Conservation (phyloP, 2,113 vertebrate genomes). For the Aspiorhynchus laticeps region DNA sequence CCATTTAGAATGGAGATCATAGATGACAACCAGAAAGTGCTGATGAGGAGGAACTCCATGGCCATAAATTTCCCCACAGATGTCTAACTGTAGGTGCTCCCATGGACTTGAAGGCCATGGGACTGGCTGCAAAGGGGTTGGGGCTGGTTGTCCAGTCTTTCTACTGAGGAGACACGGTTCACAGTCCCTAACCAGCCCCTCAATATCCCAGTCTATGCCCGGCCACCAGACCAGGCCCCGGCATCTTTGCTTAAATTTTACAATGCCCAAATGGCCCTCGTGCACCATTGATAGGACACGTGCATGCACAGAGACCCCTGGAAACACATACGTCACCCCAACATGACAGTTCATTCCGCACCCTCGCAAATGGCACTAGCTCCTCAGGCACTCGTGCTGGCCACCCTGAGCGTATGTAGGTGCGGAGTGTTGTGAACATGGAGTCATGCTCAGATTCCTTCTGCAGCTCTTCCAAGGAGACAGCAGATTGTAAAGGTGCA, state of each 20-base stretch:
- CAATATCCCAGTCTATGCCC: background rate
- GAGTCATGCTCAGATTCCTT: slow-evolving; percentile 10
- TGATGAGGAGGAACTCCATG: too few species aligned
- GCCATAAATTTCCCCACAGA: background rate
- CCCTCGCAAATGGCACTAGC: background rate
- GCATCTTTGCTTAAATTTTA: background rate
- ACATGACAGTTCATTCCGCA: slow-evolving; percentile 31
- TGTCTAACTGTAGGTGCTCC: background rate
- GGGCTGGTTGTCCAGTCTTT: background rate
- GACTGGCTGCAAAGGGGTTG: background rate
- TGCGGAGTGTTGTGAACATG: background rate
- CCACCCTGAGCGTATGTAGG: slow-evolving; percentile 4
- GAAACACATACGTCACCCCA: slow-evolving; percentile 29
- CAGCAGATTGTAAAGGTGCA: background rate
- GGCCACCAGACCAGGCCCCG: background rate
- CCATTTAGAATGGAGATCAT: background rate
- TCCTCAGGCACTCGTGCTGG: slow-evolving; percentile 13
- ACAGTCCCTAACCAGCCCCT: background rate
- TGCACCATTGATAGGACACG: background rate
- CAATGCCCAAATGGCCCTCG: background rate
- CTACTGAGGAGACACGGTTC: background rate
- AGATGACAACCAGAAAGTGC: background rate
- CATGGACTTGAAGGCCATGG: background rate
- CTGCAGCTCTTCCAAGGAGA: slow-evolving; percentile 20
- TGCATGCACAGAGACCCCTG: slow-evolving; percentile 9